phyloP scores from a whole-genome alignment of 1,140 invertebrate genomes.

The Drepana arcuata region DNA sequence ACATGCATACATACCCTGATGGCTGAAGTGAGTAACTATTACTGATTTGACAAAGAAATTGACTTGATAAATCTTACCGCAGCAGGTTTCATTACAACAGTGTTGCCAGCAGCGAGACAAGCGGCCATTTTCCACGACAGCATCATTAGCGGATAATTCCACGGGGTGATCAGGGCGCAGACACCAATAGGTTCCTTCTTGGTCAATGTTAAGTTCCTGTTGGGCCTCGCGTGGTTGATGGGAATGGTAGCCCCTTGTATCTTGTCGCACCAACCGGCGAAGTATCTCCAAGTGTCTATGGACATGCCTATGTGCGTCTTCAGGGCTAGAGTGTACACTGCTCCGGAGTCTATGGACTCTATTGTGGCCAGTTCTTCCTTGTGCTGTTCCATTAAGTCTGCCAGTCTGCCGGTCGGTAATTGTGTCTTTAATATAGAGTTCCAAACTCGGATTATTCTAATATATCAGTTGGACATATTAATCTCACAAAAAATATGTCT shows the following conservation, averaged over 20 bases:
- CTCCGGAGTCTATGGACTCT: constrained; percentile 93
- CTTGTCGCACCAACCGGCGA: constrained; percentile 96
- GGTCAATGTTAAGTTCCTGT: constrained; percentile 89
- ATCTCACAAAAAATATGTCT: too few species aligned
- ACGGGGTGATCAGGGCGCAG: constrained; percentile 95
- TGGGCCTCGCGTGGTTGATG: constrained; percentile 89
- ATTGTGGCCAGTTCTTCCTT: constrained; percentile 95
- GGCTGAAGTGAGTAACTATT: too few species aligned
- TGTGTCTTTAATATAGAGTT: too few species aligned
- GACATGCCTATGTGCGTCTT: constrained; percentile 97
- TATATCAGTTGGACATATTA: too few species aligned
- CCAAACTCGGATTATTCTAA: too few species aligned
- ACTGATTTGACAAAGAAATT: too few species aligned
- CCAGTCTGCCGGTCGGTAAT: too few species aligned
- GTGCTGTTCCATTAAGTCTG: constrained; percentile 94
- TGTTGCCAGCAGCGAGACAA: constrained; percentile 94
- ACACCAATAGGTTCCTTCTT: constrained; percentile 93
- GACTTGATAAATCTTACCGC: constrained; percentile 70
- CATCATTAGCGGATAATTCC: constrained; percentile 99
- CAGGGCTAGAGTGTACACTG: constrained; percentile 94
- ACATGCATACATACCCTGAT: too few species aligned
- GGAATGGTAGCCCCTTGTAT: constrained; percentile 94
- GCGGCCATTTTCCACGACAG: constrained; percentile 99
- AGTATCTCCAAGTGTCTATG: constrained; percentile 93
- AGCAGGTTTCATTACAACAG: constrained; percentile 94